Percentiles rank a stretch among this genome's conserved stretches.
Evolutionary conservation across 2,113 vertebrate genomes (phyloP).

Genomic region (Felis chaus): DNA sequence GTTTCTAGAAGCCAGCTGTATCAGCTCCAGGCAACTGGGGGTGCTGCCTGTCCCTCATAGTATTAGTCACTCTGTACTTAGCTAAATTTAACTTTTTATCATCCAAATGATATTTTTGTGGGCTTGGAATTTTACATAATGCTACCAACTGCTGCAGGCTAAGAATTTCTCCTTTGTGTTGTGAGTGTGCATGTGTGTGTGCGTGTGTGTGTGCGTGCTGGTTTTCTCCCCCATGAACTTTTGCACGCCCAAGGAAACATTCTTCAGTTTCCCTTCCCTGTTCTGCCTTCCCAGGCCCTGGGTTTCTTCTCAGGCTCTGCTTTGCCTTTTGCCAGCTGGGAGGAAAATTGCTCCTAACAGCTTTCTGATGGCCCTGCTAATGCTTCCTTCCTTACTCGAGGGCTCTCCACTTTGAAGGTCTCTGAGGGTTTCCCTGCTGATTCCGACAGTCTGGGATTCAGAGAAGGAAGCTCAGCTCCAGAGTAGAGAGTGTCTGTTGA

Average conservation of each 20-base stretch:
- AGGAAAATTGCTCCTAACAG: not conserved
- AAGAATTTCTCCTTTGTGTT: conserved; percentile 65
- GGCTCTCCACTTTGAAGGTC: not conserved
- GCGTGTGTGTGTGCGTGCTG: not conserved
- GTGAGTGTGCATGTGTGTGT: not conserved
- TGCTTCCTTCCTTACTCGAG: not conserved
- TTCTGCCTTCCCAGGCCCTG: not conserved
- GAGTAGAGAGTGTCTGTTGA: not conserved
- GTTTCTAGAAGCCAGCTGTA: conserved; percentile 78
- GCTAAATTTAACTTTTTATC: conserved; percentile 83
- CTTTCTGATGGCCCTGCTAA: not conserved
- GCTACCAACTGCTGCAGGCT: conserved; percentile 79
- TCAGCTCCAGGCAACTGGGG: conserved; percentile 78
- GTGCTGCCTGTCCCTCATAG: conserved; percentile 75
- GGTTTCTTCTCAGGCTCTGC: not conserved
- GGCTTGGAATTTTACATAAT: conserved; percentile 79
- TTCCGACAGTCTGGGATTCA: not conserved
- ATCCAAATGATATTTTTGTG: conserved; percentile 81
- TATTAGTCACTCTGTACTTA: conserved; percentile 81
- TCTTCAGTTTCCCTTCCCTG: not conserved
- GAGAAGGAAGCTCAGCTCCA: not conserved
- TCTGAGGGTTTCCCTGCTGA: conserved; percentile 31
- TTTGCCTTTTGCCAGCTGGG: not conserved
- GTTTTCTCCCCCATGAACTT: conserved; percentile 35
- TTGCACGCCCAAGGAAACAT: not conserved